phyloP scores from a whole-genome alignment of 1,140 invertebrate genomes.

The Drosophila malerkotliana region DNA sequence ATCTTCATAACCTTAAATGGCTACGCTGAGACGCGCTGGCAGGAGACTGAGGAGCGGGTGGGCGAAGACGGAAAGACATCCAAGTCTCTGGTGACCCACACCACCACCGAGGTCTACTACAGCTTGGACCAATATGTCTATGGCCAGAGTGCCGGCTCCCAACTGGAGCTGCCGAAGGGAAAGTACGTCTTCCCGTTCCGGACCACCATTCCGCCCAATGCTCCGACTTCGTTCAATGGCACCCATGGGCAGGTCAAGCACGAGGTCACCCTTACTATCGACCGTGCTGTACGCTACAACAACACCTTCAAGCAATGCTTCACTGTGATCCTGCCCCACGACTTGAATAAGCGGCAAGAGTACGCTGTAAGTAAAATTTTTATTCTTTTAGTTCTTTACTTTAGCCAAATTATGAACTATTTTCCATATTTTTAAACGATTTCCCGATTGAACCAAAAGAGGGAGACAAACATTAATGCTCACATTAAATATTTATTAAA shows the following conservation, averaged over 20 bases:
- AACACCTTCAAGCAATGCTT: constrained; percentile 89
- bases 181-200: constrained; percentile 87
- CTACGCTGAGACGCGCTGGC: constrained; percentile 86
- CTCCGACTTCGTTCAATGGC: constrained; percentile 90
- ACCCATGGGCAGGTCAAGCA: constrained; percentile 89
- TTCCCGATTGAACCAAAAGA: too few relatives aligned
- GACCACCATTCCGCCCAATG: constrained; percentile 85
- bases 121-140: constrained; percentile 72
- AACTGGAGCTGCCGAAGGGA: constrained; percentile 86
- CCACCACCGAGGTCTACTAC: constrained; percentile 68
- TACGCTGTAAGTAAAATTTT: constrained; percentile 44
- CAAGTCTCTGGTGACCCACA: constrained; percentile 64
- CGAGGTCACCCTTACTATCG: constrained; percentile 87
- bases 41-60: constrained; percentile 85
- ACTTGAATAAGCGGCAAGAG: constrained; percentile 87
- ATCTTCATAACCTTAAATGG: constrained; percentile 86
- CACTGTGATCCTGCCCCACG: constrained; percentile 89
- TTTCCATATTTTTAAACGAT: not conserved
- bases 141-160: constrained; percentile 82
- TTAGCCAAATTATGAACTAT: not conserved
- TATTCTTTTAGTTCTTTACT: not conserved
- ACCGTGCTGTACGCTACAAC: constrained; percentile 91
- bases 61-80: constrained; percentile 83
- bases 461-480: too few relatives aligned
- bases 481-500: too few relatives aligned